These are phyloP conservation scores for Mus spicilegus DNA, from an alignment of 2,113 vertebrate genomes.

Conservation along the genomic window DNA sequence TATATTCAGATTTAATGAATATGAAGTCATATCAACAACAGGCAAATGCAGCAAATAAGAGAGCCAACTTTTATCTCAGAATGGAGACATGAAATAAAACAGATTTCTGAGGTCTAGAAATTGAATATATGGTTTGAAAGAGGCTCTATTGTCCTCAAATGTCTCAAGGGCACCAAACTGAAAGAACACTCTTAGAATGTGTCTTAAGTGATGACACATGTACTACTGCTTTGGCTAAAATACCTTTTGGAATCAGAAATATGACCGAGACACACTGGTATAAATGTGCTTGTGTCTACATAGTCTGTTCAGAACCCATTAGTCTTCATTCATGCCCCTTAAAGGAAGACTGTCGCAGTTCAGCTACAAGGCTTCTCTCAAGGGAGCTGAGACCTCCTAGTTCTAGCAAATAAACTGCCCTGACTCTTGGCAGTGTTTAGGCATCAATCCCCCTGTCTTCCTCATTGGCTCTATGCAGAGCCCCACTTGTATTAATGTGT, in stretches of 20 bases:
- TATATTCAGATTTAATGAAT: slow-evolving; percentile 57
- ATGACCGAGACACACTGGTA: background rate
- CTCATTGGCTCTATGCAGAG: background rate
- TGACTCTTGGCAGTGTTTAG: background rate
- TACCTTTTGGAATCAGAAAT: background rate
- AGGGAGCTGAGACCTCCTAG: background rate
- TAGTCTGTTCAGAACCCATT: background rate
- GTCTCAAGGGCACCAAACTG: background rate
- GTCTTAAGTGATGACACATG: background rate
- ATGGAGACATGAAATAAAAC: background rate
- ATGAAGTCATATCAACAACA: slow-evolving; percentile 47
- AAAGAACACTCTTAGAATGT: background rate
- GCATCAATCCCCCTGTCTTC: background rate
- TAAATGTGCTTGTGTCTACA: background rate
- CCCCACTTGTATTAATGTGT: background rate
- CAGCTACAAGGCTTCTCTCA: background rate
- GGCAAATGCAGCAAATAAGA: slow-evolving; percentile 19
- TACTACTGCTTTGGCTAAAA: background rate
- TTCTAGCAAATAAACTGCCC: background rate
- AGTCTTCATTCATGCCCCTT: background rate
- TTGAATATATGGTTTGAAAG: background rate
- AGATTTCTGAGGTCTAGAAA: background rate
- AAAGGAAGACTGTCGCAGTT: background rate
- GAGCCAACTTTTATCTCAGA: slow-evolving; percentile 44
- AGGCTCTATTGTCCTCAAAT: background rate